These are phyloP conservation scores for Melierax canorus DNA, from an alignment of 2,113 vertebrate species.

Conservation along the genomic window DNA sequence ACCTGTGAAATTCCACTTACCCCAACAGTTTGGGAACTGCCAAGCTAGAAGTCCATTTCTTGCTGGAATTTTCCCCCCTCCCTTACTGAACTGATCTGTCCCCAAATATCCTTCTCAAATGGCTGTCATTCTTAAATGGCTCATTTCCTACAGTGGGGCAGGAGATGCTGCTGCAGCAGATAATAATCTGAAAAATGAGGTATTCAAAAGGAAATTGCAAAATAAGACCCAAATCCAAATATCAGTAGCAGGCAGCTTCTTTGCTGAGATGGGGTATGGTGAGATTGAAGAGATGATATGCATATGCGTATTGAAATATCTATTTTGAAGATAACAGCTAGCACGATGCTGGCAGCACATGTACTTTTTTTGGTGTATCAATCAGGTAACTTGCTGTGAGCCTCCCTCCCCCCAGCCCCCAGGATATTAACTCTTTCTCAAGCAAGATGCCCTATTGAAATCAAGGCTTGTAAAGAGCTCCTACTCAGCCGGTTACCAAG, in stretches of 20 bases:
- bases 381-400: neutral
- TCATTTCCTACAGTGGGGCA: conserved; percentile 19
- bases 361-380: neutral
- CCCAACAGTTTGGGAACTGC: neutral
- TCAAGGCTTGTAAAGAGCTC: neutral
- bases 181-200: conserved; percentile 47
- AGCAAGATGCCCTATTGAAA: neutral
- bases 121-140: neutral
- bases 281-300: neutral
- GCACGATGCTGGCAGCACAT: neutral
- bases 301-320: neutral
- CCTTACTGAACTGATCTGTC: neutral
- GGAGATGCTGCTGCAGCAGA: conserved; percentile 1
- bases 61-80: neutral
- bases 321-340: neutral
- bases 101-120: neutral
- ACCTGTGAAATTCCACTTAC: neutral
- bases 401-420: neutral
- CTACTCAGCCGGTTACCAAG: fast-evolving
- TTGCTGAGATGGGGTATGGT: neutral
- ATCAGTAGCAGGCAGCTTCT: neutral
- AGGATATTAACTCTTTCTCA: neutral
- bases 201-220: conserved; percentile 48
- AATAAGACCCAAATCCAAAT: conserved; percentile 9
- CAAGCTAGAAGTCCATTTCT: neutral